Evolutionary conservation across 1,140 invertebrate species (phyloP), one percentile per base, ranked within the genome.

Genomic region (Akabosia matsudoensis): DNA sequence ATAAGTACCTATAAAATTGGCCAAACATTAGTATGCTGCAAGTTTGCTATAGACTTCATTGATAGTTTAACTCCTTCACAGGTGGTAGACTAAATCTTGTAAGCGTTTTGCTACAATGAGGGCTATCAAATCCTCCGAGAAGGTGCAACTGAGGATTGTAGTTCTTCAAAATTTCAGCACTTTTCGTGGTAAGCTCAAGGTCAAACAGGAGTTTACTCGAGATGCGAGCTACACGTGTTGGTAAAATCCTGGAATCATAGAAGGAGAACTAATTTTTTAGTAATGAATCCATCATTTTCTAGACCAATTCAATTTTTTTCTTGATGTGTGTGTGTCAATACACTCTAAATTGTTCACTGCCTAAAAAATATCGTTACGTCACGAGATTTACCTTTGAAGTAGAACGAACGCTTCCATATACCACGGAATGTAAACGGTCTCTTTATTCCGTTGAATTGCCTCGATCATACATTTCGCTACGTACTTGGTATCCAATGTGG

Each of bases 361-460:
- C 18, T 45, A 10, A 45, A 45, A 45, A 7, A 18, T 45, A 18
- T 45, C 7, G 7, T 10, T 10, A 45, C 37, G 7, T 18, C 18
- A 45, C 37, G 18, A 45, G n/a, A n/a, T n/a, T n/a, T n/a, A 56
- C 54, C 54, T 56, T 22, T 56, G 54, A 3, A 56, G 54, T 24
- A 56, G 24, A 10, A 56, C 78, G 3, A 76, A 14, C 14, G 70
- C 18, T 54, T 70, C 52, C 10, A 76, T 54, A 18, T 70, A 70
- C 18, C 75, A 71, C 2, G 74, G 75, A 71, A 79, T 64, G 64
- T 79, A 79, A 1, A 79, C 78, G 18, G 24, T 61, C n/a, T 79
- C 77, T 4, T 73, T 37, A 34, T 80, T 74, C 37, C 76, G 22
- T 34, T 77, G 73, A 52, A 80, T 71, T n/a, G 75, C 77, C 24